Conservation (phyloP, 1,140 invertebrate species). For the Contarinia nasturtii region DNA sequence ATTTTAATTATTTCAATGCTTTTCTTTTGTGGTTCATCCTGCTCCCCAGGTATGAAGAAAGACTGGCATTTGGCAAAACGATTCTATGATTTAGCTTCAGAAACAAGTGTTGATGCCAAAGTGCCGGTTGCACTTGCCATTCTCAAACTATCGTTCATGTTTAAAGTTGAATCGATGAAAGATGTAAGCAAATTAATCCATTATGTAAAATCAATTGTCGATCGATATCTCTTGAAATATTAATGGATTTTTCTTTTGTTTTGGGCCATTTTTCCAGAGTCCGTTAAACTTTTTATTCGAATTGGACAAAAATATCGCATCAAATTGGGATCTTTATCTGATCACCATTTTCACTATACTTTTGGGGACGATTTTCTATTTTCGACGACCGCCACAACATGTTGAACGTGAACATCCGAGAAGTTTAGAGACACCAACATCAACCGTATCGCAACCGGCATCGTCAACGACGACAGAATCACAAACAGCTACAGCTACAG, state of each 20-base stretch:
- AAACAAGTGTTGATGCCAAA: conserved; percentile 82
- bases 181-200: conserved; percentile 16
- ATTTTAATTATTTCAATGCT: too few relatives aligned
- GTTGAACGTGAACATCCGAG: not conserved
- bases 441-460: not conserved
- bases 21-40: too few relatives aligned
- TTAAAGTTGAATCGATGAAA: conserved; percentile 48
- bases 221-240: not conserved
- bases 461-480: not conserved
- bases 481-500: too few relatives aligned
- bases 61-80: conserved; percentile 70
- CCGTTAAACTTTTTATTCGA: conserved; percentile 42
- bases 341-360: conserved; percentile 66
- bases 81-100: conserved; percentile 93
- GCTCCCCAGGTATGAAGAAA: conserved; percentile 42
- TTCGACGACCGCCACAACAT: conserved; percentile 39
- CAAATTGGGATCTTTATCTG: conserved; percentile 89
- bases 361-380: conserved; percentile 62
- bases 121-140: conserved; percentile 87
- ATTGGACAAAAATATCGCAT: conserved; percentile 46
- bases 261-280: conserved; percentile 26
- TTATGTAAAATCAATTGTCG: too few relatives aligned
- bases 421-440: not conserved
- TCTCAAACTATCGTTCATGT: conserved; percentile 67
- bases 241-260: not conserved